These are phyloP conservation scores for Drosophila micromelanica DNA, from an alignment of 1,140 invertebrate genomes.

Conservation along the genomic window DNA sequence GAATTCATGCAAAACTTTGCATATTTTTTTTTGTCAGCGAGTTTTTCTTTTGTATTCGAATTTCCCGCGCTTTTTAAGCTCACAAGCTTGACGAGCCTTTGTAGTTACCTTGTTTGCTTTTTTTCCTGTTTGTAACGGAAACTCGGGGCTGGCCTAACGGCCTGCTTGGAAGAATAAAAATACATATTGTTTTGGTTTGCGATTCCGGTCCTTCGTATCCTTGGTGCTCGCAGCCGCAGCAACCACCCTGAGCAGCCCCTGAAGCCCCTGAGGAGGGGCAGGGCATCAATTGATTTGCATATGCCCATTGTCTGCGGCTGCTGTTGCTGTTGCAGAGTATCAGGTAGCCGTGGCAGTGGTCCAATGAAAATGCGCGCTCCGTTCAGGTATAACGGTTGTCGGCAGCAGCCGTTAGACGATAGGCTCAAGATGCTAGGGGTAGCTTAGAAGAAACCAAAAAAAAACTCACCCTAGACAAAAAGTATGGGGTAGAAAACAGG, in stretches of 20 bases:
- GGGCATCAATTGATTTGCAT: constrained; percentile 33
- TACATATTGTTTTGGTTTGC: background rate
- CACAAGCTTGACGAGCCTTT: constrained; percentile 4
- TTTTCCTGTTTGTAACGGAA: constrained; percentile 4
- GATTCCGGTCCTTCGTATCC: constrained; percentile 36
- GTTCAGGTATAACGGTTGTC: constrained; percentile 56
- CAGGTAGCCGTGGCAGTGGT: constrained; percentile 56
- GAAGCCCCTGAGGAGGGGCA: background rate
- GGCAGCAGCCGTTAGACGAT: constrained; percentile 56
- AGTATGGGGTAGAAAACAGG: constrained; percentile 45
- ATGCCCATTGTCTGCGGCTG: constrained; percentile 2
- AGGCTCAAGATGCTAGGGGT: constrained; percentile 50
- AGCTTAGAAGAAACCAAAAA: constrained; percentile 13
- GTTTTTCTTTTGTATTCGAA: constrained; percentile 8
- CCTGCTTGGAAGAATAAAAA: background rate
- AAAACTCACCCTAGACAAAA: constrained; percentile 54
- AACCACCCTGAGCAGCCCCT: constrained; percentile 26
- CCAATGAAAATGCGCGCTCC: constrained; percentile 55
- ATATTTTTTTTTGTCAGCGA: background rate
- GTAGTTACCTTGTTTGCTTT: background rate
- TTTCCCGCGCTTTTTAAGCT: constrained; percentile 67
- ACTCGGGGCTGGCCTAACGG: constrained; percentile 25
- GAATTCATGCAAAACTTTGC: background rate
- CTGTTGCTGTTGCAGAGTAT: background rate
- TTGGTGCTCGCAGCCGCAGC: constrained; percentile 33